Percentiles rank a stretch among this genome's conserved stretches.
phyloP scores from a whole-genome alignment of 53 echinoderm and acorn worm species.

The Stichopus horrens region DNA sequence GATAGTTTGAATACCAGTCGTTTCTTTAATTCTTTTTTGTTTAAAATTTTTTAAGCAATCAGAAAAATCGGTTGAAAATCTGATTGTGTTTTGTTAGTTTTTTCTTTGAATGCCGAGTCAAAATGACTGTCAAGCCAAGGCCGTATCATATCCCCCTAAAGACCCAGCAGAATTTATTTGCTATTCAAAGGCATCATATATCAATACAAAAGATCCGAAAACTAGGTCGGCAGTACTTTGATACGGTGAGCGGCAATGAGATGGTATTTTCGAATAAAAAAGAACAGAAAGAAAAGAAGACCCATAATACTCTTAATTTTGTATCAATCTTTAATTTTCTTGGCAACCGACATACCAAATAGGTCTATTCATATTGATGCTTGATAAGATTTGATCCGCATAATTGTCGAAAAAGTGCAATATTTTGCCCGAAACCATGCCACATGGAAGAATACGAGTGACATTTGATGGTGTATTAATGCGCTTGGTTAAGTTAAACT shows the following conservation, averaged over 20 bases:
- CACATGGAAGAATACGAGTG: slow-evolving; percentile 13
- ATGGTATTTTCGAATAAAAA: neutral
- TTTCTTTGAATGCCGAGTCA: neutral
- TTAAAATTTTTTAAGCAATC: neutral
- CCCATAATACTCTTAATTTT: neutral
- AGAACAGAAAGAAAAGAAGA: neutral
- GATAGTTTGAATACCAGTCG: slow-evolving; percentile 1
- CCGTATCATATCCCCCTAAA: neutral
- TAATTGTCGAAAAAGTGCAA: slow-evolving; percentile 43
- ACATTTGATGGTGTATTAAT: slow-evolving; percentile 25
- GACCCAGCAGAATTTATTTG: neutral
- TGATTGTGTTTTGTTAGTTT: neutral
- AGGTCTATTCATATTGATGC: slow-evolving; percentile 22
- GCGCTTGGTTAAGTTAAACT: slow-evolving; percentile 15
- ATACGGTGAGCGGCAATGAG: too few species aligned
- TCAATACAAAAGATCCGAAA: neutral
- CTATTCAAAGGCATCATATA: neutral
- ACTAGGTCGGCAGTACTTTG: neutral
- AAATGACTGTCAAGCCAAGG: neutral
- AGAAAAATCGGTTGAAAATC: neutral
- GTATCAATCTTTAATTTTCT: neutral
- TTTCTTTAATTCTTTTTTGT: neutral
- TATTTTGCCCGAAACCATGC: slow-evolving; percentile 40
- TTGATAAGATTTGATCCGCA: slow-evolving; percentile 30
- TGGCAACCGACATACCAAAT: slow-evolving; percentile 23